A percentile compares a stretch with the other conserved stretches of the same genome.
Evolutionary conservation across 2,113 vertebrate species (phyloP).

Genomic region (Setophaga coronata): DNA sequence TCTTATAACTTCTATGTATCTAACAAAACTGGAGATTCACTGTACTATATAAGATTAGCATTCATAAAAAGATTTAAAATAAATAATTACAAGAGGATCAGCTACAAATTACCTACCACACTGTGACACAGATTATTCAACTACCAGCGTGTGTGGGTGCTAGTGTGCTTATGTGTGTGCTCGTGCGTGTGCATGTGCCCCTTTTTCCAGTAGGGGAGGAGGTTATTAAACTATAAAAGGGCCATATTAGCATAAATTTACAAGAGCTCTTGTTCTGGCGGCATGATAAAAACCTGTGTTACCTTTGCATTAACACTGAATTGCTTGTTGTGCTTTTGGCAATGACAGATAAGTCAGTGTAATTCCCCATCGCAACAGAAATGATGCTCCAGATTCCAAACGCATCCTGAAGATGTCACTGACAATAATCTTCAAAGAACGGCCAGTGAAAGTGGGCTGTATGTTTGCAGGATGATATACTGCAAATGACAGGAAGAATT

Average conservation of each 20-base stretch:
- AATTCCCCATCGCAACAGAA: constrained; percentile 90
- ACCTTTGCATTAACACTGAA: constrained; percentile 89
- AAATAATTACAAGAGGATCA: constrained; percentile 92
- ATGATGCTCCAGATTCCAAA: constrained; percentile 89
- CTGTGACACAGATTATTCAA: constrained; percentile 88
- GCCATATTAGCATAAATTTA: constrained; percentile 94
- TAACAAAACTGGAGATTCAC: constrained; percentile 67
- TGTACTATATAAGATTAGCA: constrained; percentile 80
- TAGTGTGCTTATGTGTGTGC: constrained; percentile 11
- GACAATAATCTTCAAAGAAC: constrained; percentile 93
- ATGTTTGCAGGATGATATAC: constrained; percentile 95
- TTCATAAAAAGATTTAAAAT: constrained; percentile 86
- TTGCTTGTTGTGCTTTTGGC: constrained; percentile 95
- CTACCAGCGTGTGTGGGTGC: constrained; percentile 29
- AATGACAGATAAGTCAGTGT: constrained; percentile 96
- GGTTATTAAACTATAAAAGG: constrained; percentile 88
- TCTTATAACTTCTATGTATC: constrained; percentile 49
- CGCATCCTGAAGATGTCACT: constrained; percentile 93
- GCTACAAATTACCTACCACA: constrained; percentile 86
- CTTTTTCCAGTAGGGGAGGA: constrained; percentile 69
- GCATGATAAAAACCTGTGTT: constrained; percentile 90
- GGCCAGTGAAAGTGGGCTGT: constrained; percentile 86
- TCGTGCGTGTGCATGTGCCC: constrained; percentile 21
- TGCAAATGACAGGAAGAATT: constrained; percentile 96
- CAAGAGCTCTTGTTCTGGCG: constrained; percentile 83